Base-by-base conservation (phyloP, 2,797 vertebrate species). In the Mastacembelus armatus region DNA sequence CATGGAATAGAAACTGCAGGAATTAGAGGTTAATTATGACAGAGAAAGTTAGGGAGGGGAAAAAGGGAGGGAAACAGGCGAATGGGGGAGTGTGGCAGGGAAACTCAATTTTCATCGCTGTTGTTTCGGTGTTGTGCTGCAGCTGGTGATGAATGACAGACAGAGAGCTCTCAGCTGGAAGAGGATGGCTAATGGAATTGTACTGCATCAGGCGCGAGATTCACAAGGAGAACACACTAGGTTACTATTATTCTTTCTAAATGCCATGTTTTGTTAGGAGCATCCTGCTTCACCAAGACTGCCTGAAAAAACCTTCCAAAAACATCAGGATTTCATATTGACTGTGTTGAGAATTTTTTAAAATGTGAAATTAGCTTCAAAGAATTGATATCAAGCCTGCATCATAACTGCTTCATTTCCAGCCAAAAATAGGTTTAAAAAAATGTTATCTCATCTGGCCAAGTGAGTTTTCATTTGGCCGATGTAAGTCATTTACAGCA, bases 71-170 rank as follows among this genome's bases (percentile, higher is more conserved):
- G 60, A 73, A 45, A 58, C 11, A 74, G 66, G 59, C 19, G 38
- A 74, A 76, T 45, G 38, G 54, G 70, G 58, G 69, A 70, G 73
- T 26, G 43, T 56, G 50, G 66, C 6, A 3, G 44, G 68, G 84
- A 80, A 87, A 89, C 88, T 85, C 85, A 54, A 91, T 89, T 87
- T 91, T 72, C 89, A 73, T 66, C 19, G 40, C 77, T 68, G 85
- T 80, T 88, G 69, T 74, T 70, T 77, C 74, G 74, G 88, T 85
- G 85, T 84, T 84, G 83, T 84, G 70, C 67, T 90, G 85, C 87
- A 90, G 91, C 89, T 88, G 89, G 70, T 88, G 89, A 90, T 92
- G 90, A 91, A 90, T 88, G 91, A 88, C 78, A 87, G 87, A 83
- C 85, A 84, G 86, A 84, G 83, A 81, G 85, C 72, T 79, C 87